Percentiles rank a stretch among this genome's conserved stretches.
Evolutionary conservation across 2,797 vertebrate species (phyloP).

Genomic region (Setipinna tenuifilis): DNA sequence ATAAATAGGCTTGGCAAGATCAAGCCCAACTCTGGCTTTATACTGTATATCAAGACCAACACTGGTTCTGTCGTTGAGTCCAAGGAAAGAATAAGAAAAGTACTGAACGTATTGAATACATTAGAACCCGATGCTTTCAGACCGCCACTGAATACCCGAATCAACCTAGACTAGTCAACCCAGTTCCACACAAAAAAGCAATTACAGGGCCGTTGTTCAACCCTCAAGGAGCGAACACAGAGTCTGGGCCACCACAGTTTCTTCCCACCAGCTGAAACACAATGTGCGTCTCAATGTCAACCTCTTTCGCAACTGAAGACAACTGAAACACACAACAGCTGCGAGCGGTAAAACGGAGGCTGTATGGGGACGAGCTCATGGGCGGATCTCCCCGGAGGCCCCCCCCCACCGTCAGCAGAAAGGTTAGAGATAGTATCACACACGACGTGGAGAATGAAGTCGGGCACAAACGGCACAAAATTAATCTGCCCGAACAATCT

Average conservation of each 20-base stretch:
- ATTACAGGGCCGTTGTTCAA: not conserved
- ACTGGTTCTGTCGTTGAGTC: not conserved
- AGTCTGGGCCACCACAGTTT: too few relatives aligned
- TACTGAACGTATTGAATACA: not conserved
- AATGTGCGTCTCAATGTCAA: too few relatives aligned
- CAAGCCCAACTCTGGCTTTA: not conserved
- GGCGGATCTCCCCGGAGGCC: too few relatives aligned
- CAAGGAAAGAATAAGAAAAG: not conserved
- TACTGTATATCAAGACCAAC: not conserved
- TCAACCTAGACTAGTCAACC: not conserved
- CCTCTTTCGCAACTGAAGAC: too few relatives aligned
- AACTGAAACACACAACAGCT: too few relatives aligned
- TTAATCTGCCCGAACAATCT: not conserved
- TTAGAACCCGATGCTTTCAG: not conserved
- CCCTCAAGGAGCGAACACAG: too few relatives aligned
- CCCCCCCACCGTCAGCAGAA: not conserved
- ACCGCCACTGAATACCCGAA: not conserved
- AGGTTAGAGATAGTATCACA: not conserved
- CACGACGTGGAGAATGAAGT: not conserved
- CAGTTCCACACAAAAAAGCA: not conserved
- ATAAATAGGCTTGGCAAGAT: not conserved
- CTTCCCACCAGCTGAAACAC: too few relatives aligned
- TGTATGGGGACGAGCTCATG: too few relatives aligned
- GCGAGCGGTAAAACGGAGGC: too few relatives aligned
- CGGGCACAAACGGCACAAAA: not conserved